Evolutionary conservation across 2,888 invertebrate genomes (phyloP).

Genomic region (Megalurothrips usitatus): DNA sequence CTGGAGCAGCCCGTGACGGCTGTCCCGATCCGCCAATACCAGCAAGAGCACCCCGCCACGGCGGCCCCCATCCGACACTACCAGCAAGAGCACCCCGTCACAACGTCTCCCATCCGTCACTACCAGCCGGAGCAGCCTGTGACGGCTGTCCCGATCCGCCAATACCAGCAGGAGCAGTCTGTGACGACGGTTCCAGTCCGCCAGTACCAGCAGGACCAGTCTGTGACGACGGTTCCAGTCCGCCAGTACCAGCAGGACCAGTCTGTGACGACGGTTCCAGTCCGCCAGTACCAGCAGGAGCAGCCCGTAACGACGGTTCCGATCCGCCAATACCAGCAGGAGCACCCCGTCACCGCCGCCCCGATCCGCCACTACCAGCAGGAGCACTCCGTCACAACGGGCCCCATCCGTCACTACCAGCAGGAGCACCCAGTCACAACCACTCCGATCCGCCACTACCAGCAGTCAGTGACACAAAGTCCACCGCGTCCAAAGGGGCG

Average conservation of each 20-base stretch:
- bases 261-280: not conserved
- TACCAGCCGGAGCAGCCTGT: not conserved
- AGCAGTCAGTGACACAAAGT: not conserved
- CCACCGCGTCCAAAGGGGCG: constrained; percentile 29
- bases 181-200: not conserved
- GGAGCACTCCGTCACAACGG: not conserved
- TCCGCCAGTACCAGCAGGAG: not conserved
- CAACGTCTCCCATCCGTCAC: not conserved
- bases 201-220: not conserved
- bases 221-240: not conserved
- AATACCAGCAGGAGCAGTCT: not conserved
- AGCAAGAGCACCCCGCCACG: not conserved
- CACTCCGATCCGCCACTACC: not conserved
- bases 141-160: not conserved
- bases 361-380: not conserved
- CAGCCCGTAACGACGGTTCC: not conserved
- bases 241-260: not conserved
- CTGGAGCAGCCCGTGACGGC: not conserved
- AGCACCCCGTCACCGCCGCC: not conserved
- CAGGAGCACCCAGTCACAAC: not conserved
- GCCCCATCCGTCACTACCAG: not conserved
- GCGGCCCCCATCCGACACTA: not conserved
- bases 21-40: not conserved
- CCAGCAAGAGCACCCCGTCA: not conserved
- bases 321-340: not conserved